Percentiles rank a stretch among this genome's conserved stretches.
These are phyloP conservation scores for Dolichomitus sp. DNA, from an alignment of 2,888 invertebrate genomes.

Conservation along the genomic window DNA sequence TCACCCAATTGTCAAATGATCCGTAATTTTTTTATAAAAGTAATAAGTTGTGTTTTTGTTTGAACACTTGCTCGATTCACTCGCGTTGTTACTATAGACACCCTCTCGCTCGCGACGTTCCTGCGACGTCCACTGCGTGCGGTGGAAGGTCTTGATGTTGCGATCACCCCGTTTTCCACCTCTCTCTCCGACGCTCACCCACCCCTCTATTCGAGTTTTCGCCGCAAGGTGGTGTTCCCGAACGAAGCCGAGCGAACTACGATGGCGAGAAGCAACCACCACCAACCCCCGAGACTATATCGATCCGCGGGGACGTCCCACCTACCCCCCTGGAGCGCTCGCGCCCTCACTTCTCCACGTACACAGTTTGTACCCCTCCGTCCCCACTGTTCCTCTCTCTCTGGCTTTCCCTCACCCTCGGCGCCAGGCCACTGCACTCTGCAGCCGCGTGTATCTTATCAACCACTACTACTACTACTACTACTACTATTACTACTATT, in stretches of 20 bases:
- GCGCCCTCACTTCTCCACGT: constrained; percentile 20
- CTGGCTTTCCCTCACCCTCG: constrained; percentile 46
- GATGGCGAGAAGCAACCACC: constrained; percentile 61
- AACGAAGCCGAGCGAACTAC: constrained; percentile 52
- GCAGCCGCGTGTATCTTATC: constrained; percentile 76
- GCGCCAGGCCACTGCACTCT: constrained; percentile 84
- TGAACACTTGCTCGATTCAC: constrained; percentile 11
- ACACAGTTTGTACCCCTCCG: not conserved
- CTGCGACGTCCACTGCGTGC: constrained; percentile 59
- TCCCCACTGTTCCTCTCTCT: constrained; percentile 33
- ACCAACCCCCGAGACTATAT: constrained; percentile 81
- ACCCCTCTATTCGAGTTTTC: constrained; percentile 68
- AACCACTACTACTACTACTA: constrained; percentile 54
- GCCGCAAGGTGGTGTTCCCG: constrained; percentile 80
- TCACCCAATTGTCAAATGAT: not conserved
- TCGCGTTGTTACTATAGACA: constrained; percentile 11
- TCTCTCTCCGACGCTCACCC: constrained; percentile 21
- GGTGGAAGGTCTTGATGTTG: constrained; percentile 21
- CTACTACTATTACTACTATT: constrained; percentile 3
- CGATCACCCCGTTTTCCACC: constrained; percentile 39
- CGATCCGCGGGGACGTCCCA: constrained; percentile 77
- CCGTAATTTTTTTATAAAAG: constrained; percentile 11
- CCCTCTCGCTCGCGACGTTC: constrained; percentile 47
- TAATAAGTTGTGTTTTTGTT: not conserved
- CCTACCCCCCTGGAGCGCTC: constrained; percentile 28